phyloP scores from a whole-genome alignment of 2,113 vertebrate species.

The Emydocephalus ijimae region DNA sequence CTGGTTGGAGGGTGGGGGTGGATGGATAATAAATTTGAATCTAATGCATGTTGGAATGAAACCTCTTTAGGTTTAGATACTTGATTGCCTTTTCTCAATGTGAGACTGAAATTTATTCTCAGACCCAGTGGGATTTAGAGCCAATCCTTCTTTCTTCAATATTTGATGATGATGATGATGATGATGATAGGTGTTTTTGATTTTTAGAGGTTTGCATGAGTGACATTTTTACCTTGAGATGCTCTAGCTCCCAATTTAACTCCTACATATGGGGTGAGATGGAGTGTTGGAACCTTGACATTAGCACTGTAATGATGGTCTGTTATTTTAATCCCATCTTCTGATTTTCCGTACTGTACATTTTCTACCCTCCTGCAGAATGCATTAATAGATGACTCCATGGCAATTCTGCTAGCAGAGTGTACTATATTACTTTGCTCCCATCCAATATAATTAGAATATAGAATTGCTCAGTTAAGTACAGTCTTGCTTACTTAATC shows the following conservation, averaged over 20 bases:
- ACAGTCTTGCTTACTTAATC: constrained; percentile 18
- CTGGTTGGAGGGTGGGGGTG: background rate
- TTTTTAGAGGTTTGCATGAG: background rate
- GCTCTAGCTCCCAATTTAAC: background rate
- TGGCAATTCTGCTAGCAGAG: background rate
- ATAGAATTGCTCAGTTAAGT: background rate
- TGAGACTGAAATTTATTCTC: background rate
- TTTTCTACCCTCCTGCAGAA: background rate
- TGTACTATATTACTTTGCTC: background rate
- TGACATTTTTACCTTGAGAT: background rate
- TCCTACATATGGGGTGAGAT: background rate
- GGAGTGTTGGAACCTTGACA: background rate
- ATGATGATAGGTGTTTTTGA: background rate
- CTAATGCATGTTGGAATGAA: background rate
- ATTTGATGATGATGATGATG: background rate
- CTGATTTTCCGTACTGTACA: background rate
- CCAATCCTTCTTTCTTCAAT: background rate
- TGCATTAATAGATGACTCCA: background rate
- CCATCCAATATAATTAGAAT: background rate
- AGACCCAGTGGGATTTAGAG: background rate
- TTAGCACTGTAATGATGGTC: too few relatives aligned
- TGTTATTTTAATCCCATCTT: background rate
- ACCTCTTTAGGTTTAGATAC: background rate
- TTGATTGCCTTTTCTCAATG: background rate
- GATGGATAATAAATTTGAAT: background rate